These are phyloP conservation scores for Lutjanus campechanus DNA, from an alignment of 2,797 vertebrate species.

Conservation along the genomic window DNA sequence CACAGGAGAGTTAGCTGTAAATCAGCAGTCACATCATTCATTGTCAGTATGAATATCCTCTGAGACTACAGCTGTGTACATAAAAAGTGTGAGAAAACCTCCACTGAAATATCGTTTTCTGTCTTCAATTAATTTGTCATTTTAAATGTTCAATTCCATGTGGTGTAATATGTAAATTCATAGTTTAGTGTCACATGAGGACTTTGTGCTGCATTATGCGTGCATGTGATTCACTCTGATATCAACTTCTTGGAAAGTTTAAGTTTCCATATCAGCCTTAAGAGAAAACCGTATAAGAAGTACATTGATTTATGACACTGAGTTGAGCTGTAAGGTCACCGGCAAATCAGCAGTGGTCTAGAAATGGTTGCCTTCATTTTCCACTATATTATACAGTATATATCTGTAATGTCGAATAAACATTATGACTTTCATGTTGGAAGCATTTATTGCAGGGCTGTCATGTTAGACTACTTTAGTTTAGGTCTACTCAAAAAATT, in stretches of 20 bases:
- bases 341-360: background rate
- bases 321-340: background rate
- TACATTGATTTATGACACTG: background rate
- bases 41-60: background rate
- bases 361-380: background rate
- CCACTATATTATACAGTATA: background rate
- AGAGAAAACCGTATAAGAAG: background rate
- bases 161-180: background rate
- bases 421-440: background rate
- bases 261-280: background rate
- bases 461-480: background rate
- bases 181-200: constrained; percentile 13
- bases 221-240: background rate
- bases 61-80: background rate
- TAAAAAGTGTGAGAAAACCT: background rate
- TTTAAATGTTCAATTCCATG: background rate
- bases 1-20: background rate
- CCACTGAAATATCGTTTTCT: background rate
- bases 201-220: background rate
- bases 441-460: background rate
- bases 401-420: background rate
- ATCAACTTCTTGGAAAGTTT: constrained; percentile 2
- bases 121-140: background rate
- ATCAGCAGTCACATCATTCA: background rate
- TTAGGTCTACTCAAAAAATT: background rate